These are phyloP conservation scores for Erebia epiphron DNA, from an alignment of 2,888 invertebrate species.

Conservation along the genomic window DNA sequence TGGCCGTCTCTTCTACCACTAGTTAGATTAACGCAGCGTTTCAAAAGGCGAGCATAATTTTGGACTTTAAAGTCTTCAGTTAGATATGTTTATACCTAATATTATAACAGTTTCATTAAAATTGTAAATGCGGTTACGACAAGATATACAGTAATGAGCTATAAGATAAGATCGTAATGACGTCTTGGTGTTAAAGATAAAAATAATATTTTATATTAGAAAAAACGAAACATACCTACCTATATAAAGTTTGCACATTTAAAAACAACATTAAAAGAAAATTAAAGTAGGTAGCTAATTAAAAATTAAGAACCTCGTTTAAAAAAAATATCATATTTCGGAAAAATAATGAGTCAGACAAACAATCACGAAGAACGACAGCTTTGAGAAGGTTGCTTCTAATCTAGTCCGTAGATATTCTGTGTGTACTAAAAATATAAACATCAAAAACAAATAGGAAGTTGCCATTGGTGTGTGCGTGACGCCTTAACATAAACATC, in stretches of 20 bases:
- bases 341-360: neutral
- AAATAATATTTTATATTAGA: neutral
- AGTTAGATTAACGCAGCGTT: neutral
- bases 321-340: neutral
- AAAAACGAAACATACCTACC: neutral
- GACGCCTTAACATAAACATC: constrained; percentile 51
- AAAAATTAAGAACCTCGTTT: neutral
- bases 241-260: neutral
- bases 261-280: neutral
- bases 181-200: neutral
- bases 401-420: neutral
- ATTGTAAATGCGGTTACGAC: neutral
- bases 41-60: neutral
- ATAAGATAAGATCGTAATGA: neutral
- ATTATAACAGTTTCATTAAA: neutral
- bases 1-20: constrained; percentile 53
- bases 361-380: neutral
- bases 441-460: constrained; percentile 25
- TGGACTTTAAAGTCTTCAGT: neutral
- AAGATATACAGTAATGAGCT: too few relatives aligned
- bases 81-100: neutral
- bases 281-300: neutral
- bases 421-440: constrained; percentile 11
- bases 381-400: neutral
- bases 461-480: constrained; percentile 62